Evolutionary conservation across 1,140 invertebrate species (phyloP).

Genomic region (Belonocnema kinseyi): DNA sequence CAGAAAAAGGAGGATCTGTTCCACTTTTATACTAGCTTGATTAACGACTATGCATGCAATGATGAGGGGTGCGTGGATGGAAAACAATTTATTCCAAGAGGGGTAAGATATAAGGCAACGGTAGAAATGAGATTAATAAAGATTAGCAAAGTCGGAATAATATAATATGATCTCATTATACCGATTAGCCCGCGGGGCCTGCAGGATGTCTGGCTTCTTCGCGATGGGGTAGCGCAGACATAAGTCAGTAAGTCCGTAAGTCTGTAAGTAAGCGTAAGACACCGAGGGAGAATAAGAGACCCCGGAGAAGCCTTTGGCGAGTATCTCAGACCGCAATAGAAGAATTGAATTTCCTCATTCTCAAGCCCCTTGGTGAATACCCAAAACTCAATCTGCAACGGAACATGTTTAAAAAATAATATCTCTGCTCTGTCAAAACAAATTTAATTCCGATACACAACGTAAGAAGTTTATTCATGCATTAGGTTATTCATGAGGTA

Average conservation of each 20-base stretch:
- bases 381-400: not conserved
- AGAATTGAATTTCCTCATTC: slow-evolving; percentile 69
- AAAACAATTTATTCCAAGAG: slow-evolving; percentile 47
- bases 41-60: slow-evolving; percentile 5
- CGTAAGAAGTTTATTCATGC: too few relatives aligned
- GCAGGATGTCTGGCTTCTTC: slow-evolving; percentile 73
- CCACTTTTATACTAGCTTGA: slow-evolving; percentile 6
- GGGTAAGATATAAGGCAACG: slow-evolving; percentile 49
- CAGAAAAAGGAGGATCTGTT: slow-evolving; percentile 19
- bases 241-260: slow-evolving; percentile 69
- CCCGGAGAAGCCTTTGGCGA: slow-evolving; percentile 65
- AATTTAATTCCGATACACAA: too few relatives aligned
- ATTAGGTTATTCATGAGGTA: too few relatives aligned
- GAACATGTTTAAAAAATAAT: not conserved
- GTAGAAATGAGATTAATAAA: slow-evolving; percentile 73
- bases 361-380: slow-evolving; percentile 25
- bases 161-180: slow-evolving; percentile 75
- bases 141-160: slow-evolving; percentile 73
- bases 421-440: not conserved
- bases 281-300: slow-evolving; percentile 58
- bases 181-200: slow-evolving; percentile 70
- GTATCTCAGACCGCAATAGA: slow-evolving; percentile 65
- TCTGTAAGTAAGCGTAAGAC: slow-evolving; percentile 71
- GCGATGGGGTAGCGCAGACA: slow-evolving; percentile 53
- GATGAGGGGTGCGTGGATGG: slow-evolving; percentile 17